These are phyloP conservation scores for Trachelus troglodyta DNA, from an alignment of 2,888 invertebrate species.

Conservation along the genomic window DNA sequence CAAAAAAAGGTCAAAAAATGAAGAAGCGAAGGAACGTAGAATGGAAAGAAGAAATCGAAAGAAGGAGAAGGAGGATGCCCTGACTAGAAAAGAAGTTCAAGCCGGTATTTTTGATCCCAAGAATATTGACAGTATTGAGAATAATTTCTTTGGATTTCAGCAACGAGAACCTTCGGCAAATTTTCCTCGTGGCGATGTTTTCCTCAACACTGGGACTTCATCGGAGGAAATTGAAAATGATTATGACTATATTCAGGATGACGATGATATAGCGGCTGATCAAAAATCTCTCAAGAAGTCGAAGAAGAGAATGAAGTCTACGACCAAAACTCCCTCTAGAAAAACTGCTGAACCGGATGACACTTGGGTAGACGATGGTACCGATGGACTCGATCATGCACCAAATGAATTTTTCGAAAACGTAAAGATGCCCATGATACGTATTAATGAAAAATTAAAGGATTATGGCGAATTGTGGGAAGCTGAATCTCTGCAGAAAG, in stretches of 20 bases:
- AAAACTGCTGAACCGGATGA: conserved; percentile 19
- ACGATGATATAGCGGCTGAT: conserved; percentile 7
- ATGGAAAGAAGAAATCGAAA: conserved; percentile 19
- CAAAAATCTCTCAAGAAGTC: background rate
- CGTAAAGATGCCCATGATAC: conserved; percentile 15
- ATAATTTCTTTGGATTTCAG: conserved; percentile 47
- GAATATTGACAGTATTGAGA: conserved; percentile 35
- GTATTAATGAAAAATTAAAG: conserved; percentile 22
- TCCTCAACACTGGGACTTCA: conserved; percentile 28
- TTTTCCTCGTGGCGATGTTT: conserved; percentile 46
- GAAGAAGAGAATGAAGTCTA: background rate
- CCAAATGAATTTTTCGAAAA: conserved; percentile 39
- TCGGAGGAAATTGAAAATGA: conserved; percentile 21
- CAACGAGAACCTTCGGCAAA: conserved; percentile 29
- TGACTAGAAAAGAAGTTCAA: conserved; percentile 14
- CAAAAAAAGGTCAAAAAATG: conserved; percentile 23
- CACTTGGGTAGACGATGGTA: conserved; percentile 27
- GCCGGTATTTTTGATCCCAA: conserved; percentile 18
- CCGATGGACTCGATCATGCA: conserved; percentile 27
- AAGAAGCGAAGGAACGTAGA: conserved; percentile 32
- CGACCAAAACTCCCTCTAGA: background rate
- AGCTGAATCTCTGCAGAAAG: conserved; percentile 28
- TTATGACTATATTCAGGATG: conserved; percentile 32
- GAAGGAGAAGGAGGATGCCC: conserved; percentile 23
- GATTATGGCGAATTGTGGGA: conserved; percentile 42